A percentile compares a stretch with the other conserved stretches of the same genome.
These are phyloP conservation scores for Melanotaenia boesemani DNA, from an alignment of 2,797 vertebrate species.

Conservation along the genomic window DNA sequence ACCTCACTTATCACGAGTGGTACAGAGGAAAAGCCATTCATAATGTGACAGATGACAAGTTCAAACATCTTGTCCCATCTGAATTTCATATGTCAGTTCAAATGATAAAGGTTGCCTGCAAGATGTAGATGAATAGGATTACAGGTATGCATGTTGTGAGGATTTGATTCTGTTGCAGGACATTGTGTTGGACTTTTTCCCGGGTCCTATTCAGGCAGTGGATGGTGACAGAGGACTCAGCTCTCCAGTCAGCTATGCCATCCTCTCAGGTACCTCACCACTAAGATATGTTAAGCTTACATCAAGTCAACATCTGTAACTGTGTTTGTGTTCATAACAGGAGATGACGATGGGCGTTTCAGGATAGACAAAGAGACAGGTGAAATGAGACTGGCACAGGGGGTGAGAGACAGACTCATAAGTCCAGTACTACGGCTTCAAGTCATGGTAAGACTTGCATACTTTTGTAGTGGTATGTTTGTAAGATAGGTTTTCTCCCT, in stretches of 20 bases:
- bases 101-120: neutral
- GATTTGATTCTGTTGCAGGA: constrained; percentile 63
- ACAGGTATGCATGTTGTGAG: neutral
- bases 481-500: neutral
- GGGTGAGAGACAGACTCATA: constrained; percentile 66
- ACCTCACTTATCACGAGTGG: neutral
- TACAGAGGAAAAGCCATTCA: neutral
- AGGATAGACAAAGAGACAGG: constrained; percentile 79
- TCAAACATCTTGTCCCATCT: neutral
- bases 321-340: constrained; percentile 47
- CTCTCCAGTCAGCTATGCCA: constrained; percentile 82
- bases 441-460: constrained; percentile 78
- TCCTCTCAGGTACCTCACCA: constrained; percentile 82
- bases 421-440: constrained; percentile 76
- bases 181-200: constrained; percentile 77
- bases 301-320: neutral
- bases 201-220: constrained; percentile 81
- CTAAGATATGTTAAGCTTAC: neutral
- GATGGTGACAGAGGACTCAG: constrained; percentile 84
- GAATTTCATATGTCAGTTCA: neutral
- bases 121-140: neutral
- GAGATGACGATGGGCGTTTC: constrained; percentile 77
- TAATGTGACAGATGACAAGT: neutral
- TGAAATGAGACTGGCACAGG: constrained; percentile 69
- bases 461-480: neutral